Conservation (phyloP, 2,888 invertebrate species). For the Physocephala rufipes region DNA sequence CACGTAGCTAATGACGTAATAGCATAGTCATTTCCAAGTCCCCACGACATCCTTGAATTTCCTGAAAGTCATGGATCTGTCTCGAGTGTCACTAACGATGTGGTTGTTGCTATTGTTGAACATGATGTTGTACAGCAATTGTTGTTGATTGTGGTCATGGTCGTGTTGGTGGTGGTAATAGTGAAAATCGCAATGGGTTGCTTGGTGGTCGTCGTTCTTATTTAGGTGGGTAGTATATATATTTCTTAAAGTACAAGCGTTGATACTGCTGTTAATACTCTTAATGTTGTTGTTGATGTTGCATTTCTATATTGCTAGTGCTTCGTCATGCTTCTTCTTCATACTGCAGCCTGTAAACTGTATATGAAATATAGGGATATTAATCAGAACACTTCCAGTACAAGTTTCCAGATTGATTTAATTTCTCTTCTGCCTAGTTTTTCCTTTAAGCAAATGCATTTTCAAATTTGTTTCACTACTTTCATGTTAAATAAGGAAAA, state of each 20-base stretch:
- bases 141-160: no score
- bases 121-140: no score
- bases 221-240: no score
- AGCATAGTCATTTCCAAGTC: not conserved
- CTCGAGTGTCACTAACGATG: slow-evolving; percentile 1
- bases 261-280: no score
- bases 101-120: not conserved
- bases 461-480: not conserved
- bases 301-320: slow-evolving; percentile 1
- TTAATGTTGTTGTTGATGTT: slow-evolving; percentile 12
- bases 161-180: no score
- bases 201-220: no score
- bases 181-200: no score
- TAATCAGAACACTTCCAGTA: slow-evolving; percentile 28
- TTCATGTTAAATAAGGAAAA: no score
- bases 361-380: slow-evolving; percentile 9
- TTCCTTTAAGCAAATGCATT: not conserved
- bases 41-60: not conserved
- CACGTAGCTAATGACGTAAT: not conserved
- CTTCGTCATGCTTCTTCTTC: not conserved
- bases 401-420: not conserved
- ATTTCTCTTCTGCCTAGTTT: not conserved
- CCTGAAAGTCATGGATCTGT: slow-evolving; percentile 1
- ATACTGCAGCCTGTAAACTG: not conserved
- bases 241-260: no score